Percentiles rank a stretch among this genome's conserved stretches.
These are phyloP conservation scores for Eupsittula cactorum DNA, from an alignment of 2,113 vertebrate species.

Conservation along the genomic window DNA sequence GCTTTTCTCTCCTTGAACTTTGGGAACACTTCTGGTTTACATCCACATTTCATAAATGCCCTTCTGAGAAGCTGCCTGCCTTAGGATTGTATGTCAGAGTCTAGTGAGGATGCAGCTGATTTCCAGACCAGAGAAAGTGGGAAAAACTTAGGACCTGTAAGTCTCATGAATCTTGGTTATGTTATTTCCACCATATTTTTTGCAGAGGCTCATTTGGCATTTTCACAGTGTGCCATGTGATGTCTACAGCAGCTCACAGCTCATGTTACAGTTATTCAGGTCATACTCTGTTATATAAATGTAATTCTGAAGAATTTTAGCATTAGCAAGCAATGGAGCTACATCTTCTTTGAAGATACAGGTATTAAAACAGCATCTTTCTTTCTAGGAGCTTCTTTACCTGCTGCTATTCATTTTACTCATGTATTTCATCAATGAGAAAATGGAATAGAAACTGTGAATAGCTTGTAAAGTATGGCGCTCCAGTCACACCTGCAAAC, in stretches of 20 bases:
- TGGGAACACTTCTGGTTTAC: neutral
- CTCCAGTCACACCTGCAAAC: neutral
- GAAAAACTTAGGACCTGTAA: neutral
- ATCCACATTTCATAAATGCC: neutral
- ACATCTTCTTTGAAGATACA: neutral
- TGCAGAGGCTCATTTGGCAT: neutral
- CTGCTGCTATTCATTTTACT: neutral
- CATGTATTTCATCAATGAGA: neutral
- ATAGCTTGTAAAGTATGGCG: neutral
- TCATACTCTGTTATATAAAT: neutral
- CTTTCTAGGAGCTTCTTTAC: neutral
- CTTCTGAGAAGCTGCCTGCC: neutral
- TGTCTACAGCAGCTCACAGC: neutral
- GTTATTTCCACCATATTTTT: neutral
- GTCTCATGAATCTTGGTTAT: neutral
- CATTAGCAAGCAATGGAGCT: neutral
- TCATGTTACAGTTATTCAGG: neutral
- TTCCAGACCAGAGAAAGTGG: neutral
- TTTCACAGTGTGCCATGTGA: neutral
- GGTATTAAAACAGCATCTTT: neutral
- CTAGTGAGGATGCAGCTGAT: neutral
- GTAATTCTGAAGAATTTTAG: neutral
- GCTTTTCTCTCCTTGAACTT: neutral
- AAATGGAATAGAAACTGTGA: neutral
- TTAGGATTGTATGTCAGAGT: neutral